These are phyloP conservation scores for Uria aalge DNA, from an alignment of 2,113 vertebrate species.

Conservation along the genomic window DNA sequence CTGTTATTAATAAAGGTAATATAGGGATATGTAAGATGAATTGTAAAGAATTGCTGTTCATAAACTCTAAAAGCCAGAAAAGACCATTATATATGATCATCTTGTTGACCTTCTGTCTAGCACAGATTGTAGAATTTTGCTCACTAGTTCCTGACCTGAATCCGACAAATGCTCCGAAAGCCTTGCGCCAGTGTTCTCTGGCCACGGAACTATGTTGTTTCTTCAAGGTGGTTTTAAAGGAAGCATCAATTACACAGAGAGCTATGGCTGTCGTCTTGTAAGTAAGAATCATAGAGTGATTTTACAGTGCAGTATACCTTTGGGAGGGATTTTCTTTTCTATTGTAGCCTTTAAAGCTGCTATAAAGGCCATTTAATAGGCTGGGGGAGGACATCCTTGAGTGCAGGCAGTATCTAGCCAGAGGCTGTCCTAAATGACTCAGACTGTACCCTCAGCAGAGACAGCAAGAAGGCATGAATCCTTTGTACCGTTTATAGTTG, in stretches of 20 bases:
- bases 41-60: not conserved
- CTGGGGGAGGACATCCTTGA: not conserved
- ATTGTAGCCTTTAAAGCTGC: not conserved
- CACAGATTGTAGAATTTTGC: not conserved
- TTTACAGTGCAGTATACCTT: not conserved
- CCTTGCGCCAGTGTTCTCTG: not conserved
- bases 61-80: not conserved
- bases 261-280: not conserved
- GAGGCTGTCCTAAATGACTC: not conserved
- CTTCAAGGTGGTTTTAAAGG: conserved; percentile 20
- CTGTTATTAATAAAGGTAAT: not conserved
- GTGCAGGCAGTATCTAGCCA: not conserved
- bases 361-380: conserved; percentile 2
- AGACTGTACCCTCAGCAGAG: not conserved
- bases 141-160: not conserved
- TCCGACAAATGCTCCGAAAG: not conserved
- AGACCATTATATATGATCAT: not conserved
- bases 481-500: not conserved
- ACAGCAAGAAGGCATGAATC: not conserved
- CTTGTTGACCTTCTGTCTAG: not conserved
- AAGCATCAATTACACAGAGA: not conserved
- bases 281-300: conserved; percentile 34
- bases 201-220: not conserved
- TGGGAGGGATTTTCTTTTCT: conserved; percentile 31
- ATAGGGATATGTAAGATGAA: not conserved